phyloP scores from a whole-genome alignment of 2,113 vertebrate genomes.

The Romanogobio albipinnatus region DNA sequence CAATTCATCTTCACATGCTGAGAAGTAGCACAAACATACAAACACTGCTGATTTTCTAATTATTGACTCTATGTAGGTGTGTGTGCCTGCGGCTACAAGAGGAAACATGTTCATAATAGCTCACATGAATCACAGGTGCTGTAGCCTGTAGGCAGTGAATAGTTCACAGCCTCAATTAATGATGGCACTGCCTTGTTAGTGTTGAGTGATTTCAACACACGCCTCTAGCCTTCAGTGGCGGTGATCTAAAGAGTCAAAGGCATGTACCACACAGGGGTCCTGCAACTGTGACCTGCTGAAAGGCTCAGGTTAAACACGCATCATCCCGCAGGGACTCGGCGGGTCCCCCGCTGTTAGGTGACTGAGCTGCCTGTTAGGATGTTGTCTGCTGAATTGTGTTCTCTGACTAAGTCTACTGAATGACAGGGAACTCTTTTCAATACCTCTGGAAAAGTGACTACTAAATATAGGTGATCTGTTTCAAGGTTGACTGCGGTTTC shows the following conservation, averaged over 20 bases:
- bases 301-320: slow-evolving; percentile 17
- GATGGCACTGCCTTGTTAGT: background rate
- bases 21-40: background rate
- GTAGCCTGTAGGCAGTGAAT: background rate
- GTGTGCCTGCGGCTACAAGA: background rate
- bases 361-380: slow-evolving; percentile 9
- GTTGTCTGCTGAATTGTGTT: slow-evolving; percentile 4
- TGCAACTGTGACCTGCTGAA: slow-evolving; percentile 21
- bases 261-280: background rate
- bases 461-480: background rate
- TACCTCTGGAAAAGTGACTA: background rate
- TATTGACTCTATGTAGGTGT: slow-evolving; percentile 24
- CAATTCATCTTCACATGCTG: background rate
- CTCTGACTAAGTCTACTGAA: background rate
- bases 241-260: slow-evolving; percentile 15
- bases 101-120: background rate
- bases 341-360: background rate
- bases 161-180: slow-evolving; percentile 25
- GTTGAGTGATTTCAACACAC: background rate
- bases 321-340: background rate
- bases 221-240: background rate
- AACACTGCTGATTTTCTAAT: slow-evolving; percentile 26
- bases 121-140: slow-evolving; percentile 17
- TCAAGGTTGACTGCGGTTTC: background rate
- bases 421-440: background rate